Base-by-base conservation (phyloP, 2,888 invertebrate genomes). In the Saturnia japonica region DNA sequence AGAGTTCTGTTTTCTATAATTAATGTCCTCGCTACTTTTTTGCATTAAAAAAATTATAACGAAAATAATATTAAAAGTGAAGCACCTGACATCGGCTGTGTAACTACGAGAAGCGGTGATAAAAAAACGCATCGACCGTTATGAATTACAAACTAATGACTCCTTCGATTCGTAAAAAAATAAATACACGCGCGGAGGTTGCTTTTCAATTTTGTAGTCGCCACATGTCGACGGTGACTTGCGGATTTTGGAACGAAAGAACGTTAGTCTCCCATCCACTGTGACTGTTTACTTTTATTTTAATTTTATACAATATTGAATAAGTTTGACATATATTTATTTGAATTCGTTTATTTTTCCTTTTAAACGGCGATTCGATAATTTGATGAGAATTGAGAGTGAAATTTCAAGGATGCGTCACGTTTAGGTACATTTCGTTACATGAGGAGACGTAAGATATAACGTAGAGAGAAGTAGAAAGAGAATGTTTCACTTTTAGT, bases 221-320 rank as follows among this genome's bases (percentile, higher is more conserved):
- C 88, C 93, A 91, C 90, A 93, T 93, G 93, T 89, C 89, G 88
- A 78, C 85, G 74, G 84, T 93, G 93, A 93, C 93, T 93, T 88
- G 93, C 93, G 83, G 78, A 75, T 74, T 74, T 71, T 43, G 40
- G 62, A 68, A 34, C 68, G 67, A 68, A 67, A 45, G 73, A 43
- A 40, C 68, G 57, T 45, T 69, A 68, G 71, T 67, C 51, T 19
- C 12, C 71, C 71, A 70, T 70, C 74, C 67, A 70, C 67, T 68
- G 51, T 1, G 51, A 22, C 34, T 16, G 12, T 68, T 57, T 6
- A 47, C 4, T 47, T 47, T 47, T 47, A 47, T 47, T 45, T 34
- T 34, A n/a, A n/a, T n/a, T n/a, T n/a, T n/a, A n/a, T n/a, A n/a
- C n/a, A n/a, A n/a, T n/a, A n/a, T n/a, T n/a, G n/a, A n/a, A n/a